Base-by-base conservation (phyloP, 2,797 vertebrate genomes). In the Sebastes steindachneri region DNA sequence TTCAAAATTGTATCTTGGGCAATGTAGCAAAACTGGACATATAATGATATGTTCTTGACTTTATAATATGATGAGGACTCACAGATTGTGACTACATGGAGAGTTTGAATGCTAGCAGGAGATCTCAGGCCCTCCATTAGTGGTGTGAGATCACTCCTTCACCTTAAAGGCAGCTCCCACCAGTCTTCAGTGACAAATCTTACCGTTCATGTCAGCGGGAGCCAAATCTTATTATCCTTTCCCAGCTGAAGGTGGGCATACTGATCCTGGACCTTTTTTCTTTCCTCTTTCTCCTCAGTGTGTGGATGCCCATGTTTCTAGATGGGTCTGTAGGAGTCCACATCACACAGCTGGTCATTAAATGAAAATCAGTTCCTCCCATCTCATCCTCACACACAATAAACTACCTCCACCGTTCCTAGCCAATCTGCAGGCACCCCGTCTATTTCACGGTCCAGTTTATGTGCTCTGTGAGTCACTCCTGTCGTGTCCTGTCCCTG, bases 321-420 rank as follows among this genome's bases (percentile, higher is more conserved):
- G 67, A 91, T 82, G 64, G 82, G 71, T 55, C 77, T 73, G 68
- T 71, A 60, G 80, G 81, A 81, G 64, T 83, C 82, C 82, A 79
- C 82, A 88, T 90, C 87, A 89, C 80, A 89, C 84, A 89, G 85
- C 84, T 86, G 85, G 85, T 90, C 80, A 87, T 92, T 91, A 89
- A 93, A 91, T 81, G 83, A 85, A 87, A 93, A 87, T 86, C 85
- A 88, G 83, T 88, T 85, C 78, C 78, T 69, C 79, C 79, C 79
- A 80, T 89, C 79, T 89, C 86, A 29, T 84, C 80, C 80, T 77
- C 81, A 48, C 77, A 82, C 79, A 83, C 80, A 86, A 86, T 87
- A 88, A 90, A 85, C 84, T 71, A 65, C 73, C 85, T 87, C 75
- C 65, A 28, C 67, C 29, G 31, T 72, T 63, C 75, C 79, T 8